phyloP scores from a whole-genome alignment of 2,888 invertebrate species.

The Tetragnatha montana region DNA sequence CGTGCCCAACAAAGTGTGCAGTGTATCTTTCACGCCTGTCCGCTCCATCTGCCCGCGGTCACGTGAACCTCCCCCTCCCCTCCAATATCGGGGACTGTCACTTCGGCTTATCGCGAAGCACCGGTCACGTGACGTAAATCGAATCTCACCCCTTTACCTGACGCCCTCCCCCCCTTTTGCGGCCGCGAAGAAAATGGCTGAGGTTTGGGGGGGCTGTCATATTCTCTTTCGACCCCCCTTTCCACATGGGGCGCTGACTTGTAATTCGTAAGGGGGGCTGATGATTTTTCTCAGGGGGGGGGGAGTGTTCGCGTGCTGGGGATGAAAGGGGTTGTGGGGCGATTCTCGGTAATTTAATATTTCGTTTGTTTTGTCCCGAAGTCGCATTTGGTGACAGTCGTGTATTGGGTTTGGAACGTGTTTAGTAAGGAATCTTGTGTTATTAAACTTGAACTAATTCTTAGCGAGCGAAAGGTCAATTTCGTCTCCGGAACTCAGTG shows the following conservation, averaged over 20 bases:
- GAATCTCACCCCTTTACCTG: conserved; percentile 3
- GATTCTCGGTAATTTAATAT: too few species aligned
- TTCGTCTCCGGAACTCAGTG: too few species aligned
- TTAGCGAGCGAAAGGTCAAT: too few species aligned
- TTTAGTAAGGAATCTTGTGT: too few species aligned
- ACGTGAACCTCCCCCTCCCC: conserved; percentile 39
- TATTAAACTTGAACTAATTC: too few species aligned
- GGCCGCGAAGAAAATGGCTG: conserved; percentile 6
- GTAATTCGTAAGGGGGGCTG: neutral
- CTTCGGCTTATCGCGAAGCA: conserved; percentile 59
- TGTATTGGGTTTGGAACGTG: too few species aligned
- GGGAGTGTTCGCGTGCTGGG: too few species aligned
- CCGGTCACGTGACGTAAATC: conserved; percentile 59
- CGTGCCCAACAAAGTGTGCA: conserved; percentile 63
- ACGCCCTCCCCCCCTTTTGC: conserved; percentile 34
- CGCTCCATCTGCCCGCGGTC: conserved; percentile 39
- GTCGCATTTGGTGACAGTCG: too few species aligned
- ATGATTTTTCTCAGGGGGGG: too few species aligned
- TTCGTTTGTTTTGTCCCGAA: too few species aligned
- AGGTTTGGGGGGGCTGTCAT: neutral
- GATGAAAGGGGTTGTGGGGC: too few species aligned
- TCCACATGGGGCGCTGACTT: neutral
- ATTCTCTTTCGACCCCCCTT: neutral
- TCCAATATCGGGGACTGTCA: conserved; percentile 48
- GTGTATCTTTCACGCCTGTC: conserved; percentile 67